A percentile compares a stretch with the other conserved stretches of the same genome.
phyloP scores from a whole-genome alignment of 2,888 invertebrate genomes.

The Geophilus truncorum region DNA sequence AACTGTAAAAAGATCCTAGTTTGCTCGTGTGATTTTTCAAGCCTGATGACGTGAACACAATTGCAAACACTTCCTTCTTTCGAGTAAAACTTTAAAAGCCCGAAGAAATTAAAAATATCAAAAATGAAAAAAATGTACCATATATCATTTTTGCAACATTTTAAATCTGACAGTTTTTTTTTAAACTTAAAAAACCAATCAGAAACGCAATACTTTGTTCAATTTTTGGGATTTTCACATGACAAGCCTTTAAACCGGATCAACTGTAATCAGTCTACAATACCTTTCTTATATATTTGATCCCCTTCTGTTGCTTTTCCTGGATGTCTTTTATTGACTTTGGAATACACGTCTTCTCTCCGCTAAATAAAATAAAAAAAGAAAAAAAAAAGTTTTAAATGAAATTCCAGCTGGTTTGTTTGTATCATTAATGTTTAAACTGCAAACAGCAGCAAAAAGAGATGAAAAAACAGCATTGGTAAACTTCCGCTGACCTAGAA shows the following conservation, averaged over 20 bases:
- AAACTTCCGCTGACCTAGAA: background rate
- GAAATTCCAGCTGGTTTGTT: background rate
- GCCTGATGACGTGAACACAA: background rate
- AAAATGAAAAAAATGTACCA: too few species aligned
- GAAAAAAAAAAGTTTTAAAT: background rate
- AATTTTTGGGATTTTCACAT: too few species aligned
- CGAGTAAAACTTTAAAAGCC: background rate
- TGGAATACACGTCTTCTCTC: slow-evolving; percentile 34
- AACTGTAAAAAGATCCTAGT: background rate
- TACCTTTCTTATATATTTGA: slow-evolving; percentile 32
- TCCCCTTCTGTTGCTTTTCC: slow-evolving; percentile 22
- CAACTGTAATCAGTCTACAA: too few species aligned
- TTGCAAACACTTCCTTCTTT: background rate
- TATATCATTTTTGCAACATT: too few species aligned
- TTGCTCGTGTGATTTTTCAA: background rate
- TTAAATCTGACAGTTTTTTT: too few species aligned
- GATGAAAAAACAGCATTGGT: background rate
- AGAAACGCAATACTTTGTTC: too few species aligned
- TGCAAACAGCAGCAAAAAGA: background rate
- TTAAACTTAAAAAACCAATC: too few species aligned
- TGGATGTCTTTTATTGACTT: slow-evolving; percentile 28
- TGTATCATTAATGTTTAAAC: background rate
- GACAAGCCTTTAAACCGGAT: too few species aligned
- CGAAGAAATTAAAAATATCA: background rate
- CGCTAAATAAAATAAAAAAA: slow-evolving; percentile 14